Conservation (phyloP, 2,113 vertebrate species). For the Calcarius ornatus region DNA sequence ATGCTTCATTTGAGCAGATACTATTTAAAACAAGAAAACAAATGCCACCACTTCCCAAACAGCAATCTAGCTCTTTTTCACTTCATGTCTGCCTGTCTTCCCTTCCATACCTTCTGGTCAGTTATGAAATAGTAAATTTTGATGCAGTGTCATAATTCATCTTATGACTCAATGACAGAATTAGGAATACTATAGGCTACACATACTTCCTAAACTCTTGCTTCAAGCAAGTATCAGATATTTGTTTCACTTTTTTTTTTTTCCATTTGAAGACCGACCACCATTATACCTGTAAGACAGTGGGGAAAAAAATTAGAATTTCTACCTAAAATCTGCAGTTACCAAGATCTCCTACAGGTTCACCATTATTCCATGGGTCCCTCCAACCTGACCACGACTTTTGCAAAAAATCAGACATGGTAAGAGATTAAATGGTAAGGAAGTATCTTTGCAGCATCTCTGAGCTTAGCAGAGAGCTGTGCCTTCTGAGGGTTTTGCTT, state of each 20-base stretch:
- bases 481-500: slow-evolving; percentile 61
- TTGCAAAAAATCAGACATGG: neutral
- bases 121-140: neutral
- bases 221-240: neutral
- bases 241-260: neutral
- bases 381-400: neutral
- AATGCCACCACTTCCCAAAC: neutral
- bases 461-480: slow-evolving; percentile 60
- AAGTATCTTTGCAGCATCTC: slow-evolving; percentile 70
- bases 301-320: neutral
- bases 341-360: neutral
- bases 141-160: neutral
- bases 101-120: neutral
- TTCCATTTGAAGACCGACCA: neutral
- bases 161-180: neutral
- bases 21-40: neutral
- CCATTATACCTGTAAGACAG: neutral
- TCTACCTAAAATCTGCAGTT: neutral
- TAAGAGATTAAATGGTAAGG: neutral
- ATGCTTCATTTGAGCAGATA: slow-evolving; percentile 11
- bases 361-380: neutral
- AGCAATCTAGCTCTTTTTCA: neutral
- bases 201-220: neutral
- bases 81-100: neutral
- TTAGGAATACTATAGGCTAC: neutral